A percentile compares a stretch with the other conserved stretches of the same genome.
Conservation (phyloP, 2,113 vertebrate genomes). For the Nestor notabilis region DNA sequence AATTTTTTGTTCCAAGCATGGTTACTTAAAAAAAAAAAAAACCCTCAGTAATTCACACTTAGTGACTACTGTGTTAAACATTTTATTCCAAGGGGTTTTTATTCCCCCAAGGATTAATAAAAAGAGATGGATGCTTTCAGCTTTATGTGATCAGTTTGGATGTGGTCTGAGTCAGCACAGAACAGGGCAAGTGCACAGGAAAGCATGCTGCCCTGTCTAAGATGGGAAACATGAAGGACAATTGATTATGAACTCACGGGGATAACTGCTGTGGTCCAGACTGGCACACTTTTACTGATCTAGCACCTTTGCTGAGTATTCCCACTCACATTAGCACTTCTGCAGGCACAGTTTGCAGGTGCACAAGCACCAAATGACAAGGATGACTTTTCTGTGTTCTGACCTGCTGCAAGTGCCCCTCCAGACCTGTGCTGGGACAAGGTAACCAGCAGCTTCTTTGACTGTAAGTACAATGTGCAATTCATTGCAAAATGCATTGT, state of each 20-base stretch:
- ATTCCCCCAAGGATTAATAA: background rate
- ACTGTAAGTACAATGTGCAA: background rate
- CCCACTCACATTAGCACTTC: background rate
- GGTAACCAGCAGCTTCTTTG: background rate
- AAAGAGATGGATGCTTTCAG: background rate
- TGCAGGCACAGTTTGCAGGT: background rate
- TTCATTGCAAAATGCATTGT: background rate
- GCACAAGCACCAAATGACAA: background rate
- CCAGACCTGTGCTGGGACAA: background rate
- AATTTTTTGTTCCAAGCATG: background rate
- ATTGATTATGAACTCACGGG: background rate
- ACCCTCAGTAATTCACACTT: background rate
- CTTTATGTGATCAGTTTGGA: background rate
- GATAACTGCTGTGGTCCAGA: background rate
- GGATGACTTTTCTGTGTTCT: background rate
- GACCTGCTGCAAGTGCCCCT: background rate
- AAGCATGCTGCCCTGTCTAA: background rate
- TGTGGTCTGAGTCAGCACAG: background rate
- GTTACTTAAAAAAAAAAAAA: background rate
- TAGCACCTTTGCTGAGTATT: background rate
- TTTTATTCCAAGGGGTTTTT: background rate
- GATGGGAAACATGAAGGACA: background rate
- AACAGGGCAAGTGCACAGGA: rapidly evolving
- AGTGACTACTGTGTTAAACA: background rate
- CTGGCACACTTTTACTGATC: background rate